Evolutionary conservation across 2,113 vertebrate genomes (phyloP).

Genomic region (Gadus macrocephalus): DNA sequence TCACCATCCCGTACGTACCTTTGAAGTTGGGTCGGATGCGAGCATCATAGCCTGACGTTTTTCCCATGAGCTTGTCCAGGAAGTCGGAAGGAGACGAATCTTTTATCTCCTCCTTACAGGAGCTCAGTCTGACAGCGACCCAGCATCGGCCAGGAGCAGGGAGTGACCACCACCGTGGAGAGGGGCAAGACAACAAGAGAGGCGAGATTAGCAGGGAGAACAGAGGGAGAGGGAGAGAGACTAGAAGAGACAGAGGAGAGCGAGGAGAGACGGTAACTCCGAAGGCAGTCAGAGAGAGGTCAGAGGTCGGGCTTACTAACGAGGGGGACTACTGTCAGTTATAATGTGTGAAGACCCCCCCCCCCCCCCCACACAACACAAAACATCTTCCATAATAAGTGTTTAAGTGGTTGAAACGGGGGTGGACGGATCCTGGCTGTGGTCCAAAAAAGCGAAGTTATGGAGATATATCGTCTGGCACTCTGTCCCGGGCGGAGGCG

Average conservation of each 20-base stretch:
- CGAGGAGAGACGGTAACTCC: constrained; percentile 21
- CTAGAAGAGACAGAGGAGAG: neutral
- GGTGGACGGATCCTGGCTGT: too few species aligned
- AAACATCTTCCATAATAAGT: too few species aligned
- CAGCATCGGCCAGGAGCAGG: too few species aligned
- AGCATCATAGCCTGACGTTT: constrained; percentile 88
- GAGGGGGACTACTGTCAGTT: neutral
- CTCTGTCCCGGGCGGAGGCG: too few species aligned
- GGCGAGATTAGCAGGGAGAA: constrained; percentile 23
- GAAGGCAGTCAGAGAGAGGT: constrained; percentile 14
- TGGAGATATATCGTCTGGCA: too few species aligned
- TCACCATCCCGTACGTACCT: constrained; percentile 67
- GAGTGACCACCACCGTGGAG: constrained; percentile 2
- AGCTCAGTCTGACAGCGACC: constrained; percentile 73
- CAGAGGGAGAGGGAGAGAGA: constrained; percentile 2
- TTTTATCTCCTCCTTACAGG: constrained; percentile 86
- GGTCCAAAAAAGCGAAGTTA: neutral
- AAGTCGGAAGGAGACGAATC: constrained; percentile 91
- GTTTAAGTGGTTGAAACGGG: too few species aligned
- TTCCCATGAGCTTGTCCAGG: constrained; percentile 95
- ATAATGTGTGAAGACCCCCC: too few species aligned
- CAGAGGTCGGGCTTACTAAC: neutral
- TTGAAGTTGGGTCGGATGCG: constrained; percentile 95
- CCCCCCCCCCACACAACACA: too few species aligned
- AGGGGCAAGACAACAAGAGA: constrained; percentile 28